Conservation (phyloP, 2,797 vertebrate genomes). For the Chelmon rostratus region DNA sequence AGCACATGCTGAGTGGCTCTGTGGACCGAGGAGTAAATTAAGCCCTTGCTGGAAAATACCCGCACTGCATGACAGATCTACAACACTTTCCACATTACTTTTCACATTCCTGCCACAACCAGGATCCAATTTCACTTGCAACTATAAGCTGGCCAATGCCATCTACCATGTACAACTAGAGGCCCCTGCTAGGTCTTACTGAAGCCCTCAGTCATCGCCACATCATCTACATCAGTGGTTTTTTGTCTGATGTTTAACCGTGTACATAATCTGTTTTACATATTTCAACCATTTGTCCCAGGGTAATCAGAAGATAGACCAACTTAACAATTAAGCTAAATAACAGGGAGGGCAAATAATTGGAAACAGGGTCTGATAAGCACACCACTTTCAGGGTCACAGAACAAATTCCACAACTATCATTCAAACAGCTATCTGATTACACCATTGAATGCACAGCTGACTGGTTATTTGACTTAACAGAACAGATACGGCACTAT, state of each 20-base stretch:
- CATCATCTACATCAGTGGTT: conserved; percentile 2
- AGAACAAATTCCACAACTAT: conserved; percentile 49
- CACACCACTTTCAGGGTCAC: conserved; percentile 32
- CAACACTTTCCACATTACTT: conserved; percentile 77
- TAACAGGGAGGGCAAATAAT: conserved; percentile 13
- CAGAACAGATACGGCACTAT: conserved; percentile 3
- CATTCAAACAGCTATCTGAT: conserved; percentile 27
- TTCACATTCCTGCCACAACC: conserved; percentile 71
- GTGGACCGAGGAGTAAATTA: conserved; percentile 66
- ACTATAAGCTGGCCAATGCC: conserved; percentile 56
- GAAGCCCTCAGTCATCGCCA: conserved; percentile 14
- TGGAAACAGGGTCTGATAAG: conserved; percentile 22
- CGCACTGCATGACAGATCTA: conserved; percentile 65
- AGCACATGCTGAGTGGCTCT: conserved; percentile 46
- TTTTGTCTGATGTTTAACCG: background rate
- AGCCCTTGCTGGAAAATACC: conserved; percentile 71
- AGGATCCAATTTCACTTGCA: conserved; percentile 67
- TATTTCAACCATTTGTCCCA: background rate
- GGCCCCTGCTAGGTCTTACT: conserved; percentile 29
- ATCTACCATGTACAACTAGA: conserved; percentile 41
- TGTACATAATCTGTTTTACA: background rate
- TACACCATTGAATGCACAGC: conserved; percentile 21
- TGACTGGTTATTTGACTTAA: conserved; percentile 27
- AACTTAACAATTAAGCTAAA: conserved; percentile 2
- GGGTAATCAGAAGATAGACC: background rate